A percentile compares a stretch with the other conserved stretches of the same genome.
Evolutionary conservation across 2,113 vertebrate species (phyloP).

Genomic region (Synodontis membranacea): DNA sequence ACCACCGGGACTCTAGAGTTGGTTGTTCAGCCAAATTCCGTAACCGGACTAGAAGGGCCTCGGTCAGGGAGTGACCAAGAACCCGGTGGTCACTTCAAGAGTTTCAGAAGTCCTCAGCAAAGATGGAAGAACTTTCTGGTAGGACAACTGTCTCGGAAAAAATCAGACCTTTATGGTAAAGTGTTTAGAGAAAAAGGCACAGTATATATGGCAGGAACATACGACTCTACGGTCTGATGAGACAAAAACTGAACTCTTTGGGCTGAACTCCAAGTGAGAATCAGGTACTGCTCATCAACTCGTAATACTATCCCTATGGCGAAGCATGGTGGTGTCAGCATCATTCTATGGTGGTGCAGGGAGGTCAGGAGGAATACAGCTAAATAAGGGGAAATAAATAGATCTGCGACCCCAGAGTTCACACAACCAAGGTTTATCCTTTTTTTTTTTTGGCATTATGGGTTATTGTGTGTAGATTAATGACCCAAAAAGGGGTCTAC

Average conservation of each 20-base stretch:
- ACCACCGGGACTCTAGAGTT: background rate
- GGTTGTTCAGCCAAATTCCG: background rate
- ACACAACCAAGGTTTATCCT: too few relatives aligned
- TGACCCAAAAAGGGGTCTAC: background rate
- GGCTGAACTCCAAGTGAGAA: background rate
- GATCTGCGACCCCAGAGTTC: too few relatives aligned
- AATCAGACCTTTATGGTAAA: background rate
- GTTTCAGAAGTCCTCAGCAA: background rate
- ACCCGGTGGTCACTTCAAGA: background rate
- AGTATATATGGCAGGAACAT: background rate
- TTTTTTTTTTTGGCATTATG: background rate
- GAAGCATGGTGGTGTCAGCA: background rate
- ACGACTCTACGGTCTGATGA: background rate
- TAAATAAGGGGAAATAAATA: too few relatives aligned
- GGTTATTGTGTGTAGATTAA: background rate
- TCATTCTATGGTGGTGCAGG: background rate
- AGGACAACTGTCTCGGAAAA: background rate
- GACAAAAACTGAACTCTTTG: background rate
- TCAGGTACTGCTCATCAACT: background rate
- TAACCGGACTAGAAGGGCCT: background rate
- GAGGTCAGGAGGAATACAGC: background rate
- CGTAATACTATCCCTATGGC: background rate
- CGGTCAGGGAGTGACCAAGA: background rate
- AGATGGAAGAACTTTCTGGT: background rate
- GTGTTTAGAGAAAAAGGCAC: background rate